A percentile compares a stretch with the other conserved stretches of the same genome.
phyloP scores from a whole-genome alignment of 2,113 vertebrate species.

The Pagrus major region DNA sequence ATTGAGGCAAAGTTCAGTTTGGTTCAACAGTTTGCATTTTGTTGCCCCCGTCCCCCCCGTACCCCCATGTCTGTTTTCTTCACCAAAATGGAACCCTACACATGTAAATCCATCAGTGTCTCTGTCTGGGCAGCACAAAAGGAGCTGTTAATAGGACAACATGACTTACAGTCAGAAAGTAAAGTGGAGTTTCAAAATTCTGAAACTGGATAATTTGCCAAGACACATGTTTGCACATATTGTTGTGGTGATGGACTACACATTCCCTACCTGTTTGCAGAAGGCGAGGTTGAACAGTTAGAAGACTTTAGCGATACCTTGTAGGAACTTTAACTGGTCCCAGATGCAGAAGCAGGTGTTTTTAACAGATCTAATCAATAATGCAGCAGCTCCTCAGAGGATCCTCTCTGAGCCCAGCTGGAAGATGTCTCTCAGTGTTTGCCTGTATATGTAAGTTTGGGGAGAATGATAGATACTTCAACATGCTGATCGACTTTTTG shows the following conservation, averaged over 20 bases:
- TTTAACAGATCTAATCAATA: conserved; percentile 75
- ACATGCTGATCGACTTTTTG: background rate
- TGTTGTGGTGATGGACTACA: conserved; percentile 25
- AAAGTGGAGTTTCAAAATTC: conserved; percentile 27
- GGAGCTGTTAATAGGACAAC: background rate
- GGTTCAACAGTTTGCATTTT: too few species aligned
- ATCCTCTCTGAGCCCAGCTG: conserved; percentile 58
- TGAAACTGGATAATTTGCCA: conserved; percentile 24
- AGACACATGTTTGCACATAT: conserved; percentile 34
- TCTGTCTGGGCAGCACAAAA: background rate
- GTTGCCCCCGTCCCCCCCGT: too few species aligned
- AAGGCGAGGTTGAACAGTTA: conserved; percentile 47
- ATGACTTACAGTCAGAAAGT: background rate
- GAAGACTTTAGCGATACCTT: conserved; percentile 46
- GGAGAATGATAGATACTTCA: background rate
- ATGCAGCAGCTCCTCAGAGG: conserved; percentile 67
- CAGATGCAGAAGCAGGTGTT: conserved; percentile 78
- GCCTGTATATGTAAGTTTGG: conserved; percentile 33
- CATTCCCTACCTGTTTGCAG: conserved; percentile 44
- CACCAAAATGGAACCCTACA: too few species aligned
- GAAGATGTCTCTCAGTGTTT: conserved; percentile 31
- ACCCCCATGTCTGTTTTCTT: too few species aligned
- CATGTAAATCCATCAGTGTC: background rate
- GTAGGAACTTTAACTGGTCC: conserved; percentile 48
- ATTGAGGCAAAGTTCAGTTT: too few species aligned